phyloP scores from a whole-genome alignment of 2,888 invertebrate genomes.

The Syrphus vitripennis region DNA sequence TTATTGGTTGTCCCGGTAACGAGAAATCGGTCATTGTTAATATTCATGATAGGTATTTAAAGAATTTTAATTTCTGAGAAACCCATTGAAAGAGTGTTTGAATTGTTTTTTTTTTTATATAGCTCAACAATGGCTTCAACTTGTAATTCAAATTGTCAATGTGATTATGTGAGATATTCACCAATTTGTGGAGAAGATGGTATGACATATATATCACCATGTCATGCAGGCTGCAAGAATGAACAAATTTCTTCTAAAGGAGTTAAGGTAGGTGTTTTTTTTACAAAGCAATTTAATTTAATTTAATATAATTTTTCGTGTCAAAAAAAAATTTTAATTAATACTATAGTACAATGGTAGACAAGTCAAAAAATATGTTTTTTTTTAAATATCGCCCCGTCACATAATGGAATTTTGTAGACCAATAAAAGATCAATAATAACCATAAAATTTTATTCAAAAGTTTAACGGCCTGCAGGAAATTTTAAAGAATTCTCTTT shows the following conservation, averaged over 20 bases:
- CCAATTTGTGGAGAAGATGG: slow-evolving; percentile 87
- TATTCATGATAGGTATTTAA: slow-evolving; percentile 76
- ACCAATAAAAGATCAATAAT: too few species aligned
- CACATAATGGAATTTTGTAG: too few species aligned
- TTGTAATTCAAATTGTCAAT: slow-evolving; percentile 86
- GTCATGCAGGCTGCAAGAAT: slow-evolving; percentile 88
- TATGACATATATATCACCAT: slow-evolving; percentile 89
- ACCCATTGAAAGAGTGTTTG: neutral
- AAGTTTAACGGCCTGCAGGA: too few species aligned
- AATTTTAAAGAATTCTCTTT: too few species aligned
- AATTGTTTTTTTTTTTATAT: neutral
- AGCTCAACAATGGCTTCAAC: slow-evolving; percentile 61
- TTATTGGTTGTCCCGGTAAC: slow-evolving; percentile 85
- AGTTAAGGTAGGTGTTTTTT: slow-evolving; percentile 79
- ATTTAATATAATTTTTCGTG: neutral
- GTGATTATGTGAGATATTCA: slow-evolving; percentile 87
- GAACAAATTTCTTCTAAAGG: slow-evolving; percentile 80
- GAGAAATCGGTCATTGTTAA: slow-evolving; percentile 82
- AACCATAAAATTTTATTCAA: too few species aligned
- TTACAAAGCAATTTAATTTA: neutral
- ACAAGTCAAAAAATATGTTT: too few species aligned
- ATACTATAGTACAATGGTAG: too few species aligned
- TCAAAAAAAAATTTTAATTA: too few species aligned
- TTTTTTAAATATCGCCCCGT: too few species aligned
- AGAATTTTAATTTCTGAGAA: neutral